A percentile compares a stretch with the other conserved stretches of the same genome.
phyloP scores from a whole-genome alignment of 64 coral and sea anemone species.

The Cladopsammia gracilis region DNA sequence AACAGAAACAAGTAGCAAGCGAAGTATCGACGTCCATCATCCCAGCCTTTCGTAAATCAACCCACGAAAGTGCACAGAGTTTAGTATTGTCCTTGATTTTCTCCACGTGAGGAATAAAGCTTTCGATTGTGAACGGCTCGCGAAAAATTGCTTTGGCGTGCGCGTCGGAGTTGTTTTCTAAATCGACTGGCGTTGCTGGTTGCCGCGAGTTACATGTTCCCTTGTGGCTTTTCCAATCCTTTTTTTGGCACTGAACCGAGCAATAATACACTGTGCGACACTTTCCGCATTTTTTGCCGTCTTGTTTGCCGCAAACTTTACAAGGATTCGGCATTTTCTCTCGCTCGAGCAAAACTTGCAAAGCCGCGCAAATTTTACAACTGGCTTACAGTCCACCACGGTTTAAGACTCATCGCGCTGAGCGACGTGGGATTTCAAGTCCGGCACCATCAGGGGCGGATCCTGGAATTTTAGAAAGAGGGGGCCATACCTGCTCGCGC shows the following conservation, averaged over 20 bases:
- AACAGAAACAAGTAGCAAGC: conserved; percentile 8
- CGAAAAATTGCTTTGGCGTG: neutral
- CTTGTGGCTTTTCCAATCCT: conserved; percentile 31
- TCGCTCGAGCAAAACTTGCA: no score
- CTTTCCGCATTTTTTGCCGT: conserved; percentile 4
- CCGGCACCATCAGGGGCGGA: no score
- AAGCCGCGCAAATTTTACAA: no score
- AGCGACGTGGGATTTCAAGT: no score
- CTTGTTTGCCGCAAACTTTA: neutral
- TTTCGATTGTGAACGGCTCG: conserved; percentile 9
- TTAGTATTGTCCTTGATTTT: neutral
- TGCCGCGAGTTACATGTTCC: neutral
- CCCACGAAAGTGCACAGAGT: neutral
- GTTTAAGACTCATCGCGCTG: no score
- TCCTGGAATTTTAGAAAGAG: no score
- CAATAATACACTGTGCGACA: conserved; percentile 7
- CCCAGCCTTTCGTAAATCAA: neutral
- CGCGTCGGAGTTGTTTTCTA: neutral
- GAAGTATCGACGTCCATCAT: conserved; percentile 5
- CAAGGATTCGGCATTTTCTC: neutral
- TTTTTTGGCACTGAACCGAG: neutral
- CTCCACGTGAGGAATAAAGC: conserved; percentile 1
- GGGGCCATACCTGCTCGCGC: no score
- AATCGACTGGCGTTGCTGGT: neutral
- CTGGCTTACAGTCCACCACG: no score